These are phyloP conservation scores for Eidolon helvum DNA, from an alignment of 2,113 vertebrate species.

Conservation along the genomic window DNA sequence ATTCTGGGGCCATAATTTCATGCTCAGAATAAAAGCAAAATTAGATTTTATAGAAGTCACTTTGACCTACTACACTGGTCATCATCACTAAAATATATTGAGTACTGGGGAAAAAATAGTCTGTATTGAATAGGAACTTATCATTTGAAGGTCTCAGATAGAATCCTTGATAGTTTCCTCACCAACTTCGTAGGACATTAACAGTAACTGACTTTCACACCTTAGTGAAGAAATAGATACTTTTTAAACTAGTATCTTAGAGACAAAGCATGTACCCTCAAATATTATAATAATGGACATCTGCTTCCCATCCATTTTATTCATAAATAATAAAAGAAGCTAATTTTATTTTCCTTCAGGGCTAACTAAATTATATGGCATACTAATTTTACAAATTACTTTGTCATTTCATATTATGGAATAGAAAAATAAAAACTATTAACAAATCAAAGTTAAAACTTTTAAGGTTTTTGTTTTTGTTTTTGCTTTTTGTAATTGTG, in stretches of 20 bases:
- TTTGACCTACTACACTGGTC: neutral
- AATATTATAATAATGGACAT: neutral
- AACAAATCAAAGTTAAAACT: neutral
- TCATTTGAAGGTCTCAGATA: neutral
- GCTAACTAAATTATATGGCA: neutral
- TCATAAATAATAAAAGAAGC: neutral
- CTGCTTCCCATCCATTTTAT: neutral
- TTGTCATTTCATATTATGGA: neutral
- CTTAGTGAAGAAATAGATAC: neutral
- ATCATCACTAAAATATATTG: neutral
- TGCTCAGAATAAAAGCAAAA: neutral
- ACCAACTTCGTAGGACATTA: neutral
- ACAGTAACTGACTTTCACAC: neutral
- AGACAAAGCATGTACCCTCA: rapidly evolving
- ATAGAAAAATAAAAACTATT: neutral
- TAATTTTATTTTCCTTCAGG: neutral
- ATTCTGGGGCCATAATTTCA: neutral
- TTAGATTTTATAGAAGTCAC: neutral
- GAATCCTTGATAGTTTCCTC: neutral
- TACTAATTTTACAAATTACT: neutral
- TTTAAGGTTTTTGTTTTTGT: neutral
- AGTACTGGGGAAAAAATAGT: neutral
- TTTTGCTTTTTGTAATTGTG: neutral
- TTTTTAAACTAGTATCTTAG: neutral
- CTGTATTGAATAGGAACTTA: neutral